Conservation (phyloP, 2,888 invertebrate species). For the Dasysyrphus albostriatus region DNA sequence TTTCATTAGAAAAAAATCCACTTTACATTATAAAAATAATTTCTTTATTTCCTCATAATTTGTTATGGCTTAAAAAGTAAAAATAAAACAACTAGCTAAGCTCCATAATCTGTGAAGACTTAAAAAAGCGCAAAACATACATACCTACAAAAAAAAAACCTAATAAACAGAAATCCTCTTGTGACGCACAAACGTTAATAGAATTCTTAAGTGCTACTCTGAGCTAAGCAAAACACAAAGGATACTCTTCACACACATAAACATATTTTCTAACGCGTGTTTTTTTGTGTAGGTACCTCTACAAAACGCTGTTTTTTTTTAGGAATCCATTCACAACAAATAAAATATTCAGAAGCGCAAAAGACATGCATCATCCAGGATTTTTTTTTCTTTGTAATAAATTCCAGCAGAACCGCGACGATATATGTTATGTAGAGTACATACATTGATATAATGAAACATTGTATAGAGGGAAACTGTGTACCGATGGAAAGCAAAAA, state of each 20-base stretch:
- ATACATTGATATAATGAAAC: neutral
- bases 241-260: conserved; percentile 29
- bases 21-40: too few species aligned
- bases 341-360: conserved; percentile 59
- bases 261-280: conserved; percentile 35
- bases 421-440: neutral
- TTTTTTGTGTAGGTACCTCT: neutral
- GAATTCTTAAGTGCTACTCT: conserved; percentile 47
- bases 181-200: conserved; percentile 43
- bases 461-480: neutral
- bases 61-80: too few species aligned
- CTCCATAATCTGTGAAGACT: neutral
- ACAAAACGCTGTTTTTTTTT: neutral
- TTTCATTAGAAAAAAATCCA: too few species aligned
- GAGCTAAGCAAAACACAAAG: conserved; percentile 9
- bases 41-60: too few species aligned
- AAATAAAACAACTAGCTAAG: too few species aligned
- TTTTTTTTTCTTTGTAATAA: conserved; percentile 8
- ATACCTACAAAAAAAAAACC: neutral
- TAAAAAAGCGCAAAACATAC: neutral
- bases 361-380: conserved; percentile 41
- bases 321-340: conserved; percentile 60
- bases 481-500: conserved; percentile 17
- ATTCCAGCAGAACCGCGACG: conserved; percentile 12
- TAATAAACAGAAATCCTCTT: conserved; percentile 47